Evolutionary conservation across 2,797 vertebrate species (phyloP).

Genomic region (Spea hammondii): DNA sequence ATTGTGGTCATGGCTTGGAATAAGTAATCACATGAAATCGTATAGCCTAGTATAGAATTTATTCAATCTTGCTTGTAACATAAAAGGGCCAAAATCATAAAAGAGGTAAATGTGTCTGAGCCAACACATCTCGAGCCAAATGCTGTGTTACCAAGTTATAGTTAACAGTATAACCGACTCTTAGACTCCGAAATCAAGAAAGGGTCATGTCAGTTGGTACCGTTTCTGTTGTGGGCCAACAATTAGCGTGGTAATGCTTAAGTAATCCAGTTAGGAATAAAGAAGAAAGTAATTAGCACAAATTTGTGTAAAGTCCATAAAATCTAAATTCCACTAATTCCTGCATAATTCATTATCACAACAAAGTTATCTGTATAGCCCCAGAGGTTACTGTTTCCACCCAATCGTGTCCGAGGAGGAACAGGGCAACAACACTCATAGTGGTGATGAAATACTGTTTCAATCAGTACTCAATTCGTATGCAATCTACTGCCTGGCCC

Average conservation of each 20-base stretch:
- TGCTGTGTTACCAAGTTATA: no score
- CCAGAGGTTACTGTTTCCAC: conserved; percentile 42
- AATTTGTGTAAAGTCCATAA: conserved; percentile 15
- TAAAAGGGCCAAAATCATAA: no score
- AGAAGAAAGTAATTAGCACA: conserved; percentile 25
- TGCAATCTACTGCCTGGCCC: conserved; percentile 46
- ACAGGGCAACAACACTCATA: conserved; percentile 25
- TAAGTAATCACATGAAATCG: no score
- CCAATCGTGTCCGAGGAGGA: conserved; percentile 32
- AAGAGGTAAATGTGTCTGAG: no score
- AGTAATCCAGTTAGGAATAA: conserved; percentile 11
- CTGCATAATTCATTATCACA: conserved; percentile 38
- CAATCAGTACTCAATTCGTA: conserved; percentile 46
- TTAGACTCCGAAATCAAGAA: no score
- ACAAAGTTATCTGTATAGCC: conserved; percentile 20
- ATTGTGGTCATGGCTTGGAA: no score
- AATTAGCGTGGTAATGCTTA: conserved; percentile 8
- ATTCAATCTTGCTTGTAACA: no score
- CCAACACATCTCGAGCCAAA: no score
- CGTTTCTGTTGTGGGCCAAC: not conserved
- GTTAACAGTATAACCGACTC: no score
- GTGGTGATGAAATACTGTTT: conserved; percentile 42
- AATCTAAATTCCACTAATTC: conserved; percentile 21
- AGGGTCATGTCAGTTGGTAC: no score
- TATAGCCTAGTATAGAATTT: no score